Percentiles rank a stretch among this genome's conserved stretches.
phyloP scores from a whole-genome alignment of 2,888 invertebrate genomes.

The Aphelenchoides bicaudatus region DNA sequence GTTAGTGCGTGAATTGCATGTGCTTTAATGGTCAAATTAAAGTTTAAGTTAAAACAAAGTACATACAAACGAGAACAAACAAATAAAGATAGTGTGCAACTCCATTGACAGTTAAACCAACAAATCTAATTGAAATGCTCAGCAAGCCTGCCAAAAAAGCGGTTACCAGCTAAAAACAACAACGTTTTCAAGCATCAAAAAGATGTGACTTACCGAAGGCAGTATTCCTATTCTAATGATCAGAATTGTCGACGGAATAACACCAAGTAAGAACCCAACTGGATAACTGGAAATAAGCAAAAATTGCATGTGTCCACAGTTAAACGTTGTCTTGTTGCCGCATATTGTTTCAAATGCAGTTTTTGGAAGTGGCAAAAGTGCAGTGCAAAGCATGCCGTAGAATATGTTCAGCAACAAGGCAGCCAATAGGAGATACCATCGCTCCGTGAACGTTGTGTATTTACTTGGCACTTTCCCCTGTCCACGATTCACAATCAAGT shows the following conservation, averaged over 20 bases:
- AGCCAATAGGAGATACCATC: slow-evolving; percentile 9
- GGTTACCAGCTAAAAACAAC: neutral
- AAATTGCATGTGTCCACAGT: neutral
- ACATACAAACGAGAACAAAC: slow-evolving; percentile 11
- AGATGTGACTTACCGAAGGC: neutral
- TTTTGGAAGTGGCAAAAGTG: neutral
- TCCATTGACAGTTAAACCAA: neutral
- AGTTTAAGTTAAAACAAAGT: neutral
- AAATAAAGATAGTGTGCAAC: neutral
- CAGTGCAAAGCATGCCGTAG: slow-evolving; percentile 12
- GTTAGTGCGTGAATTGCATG: slow-evolving; percentile 3
- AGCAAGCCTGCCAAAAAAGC: slow-evolving; percentile 3
- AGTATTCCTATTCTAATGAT: neutral
- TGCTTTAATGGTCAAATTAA: neutral
- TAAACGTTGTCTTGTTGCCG: neutral
- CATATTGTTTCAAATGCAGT: neutral
- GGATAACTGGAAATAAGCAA: neutral
- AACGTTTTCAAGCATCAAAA: no score
- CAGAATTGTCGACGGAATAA: neutral
- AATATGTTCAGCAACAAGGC: neutral
- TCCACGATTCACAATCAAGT: neutral
- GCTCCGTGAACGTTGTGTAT: slow-evolving; percentile 5
- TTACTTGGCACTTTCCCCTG: neutral
- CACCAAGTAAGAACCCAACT: neutral
- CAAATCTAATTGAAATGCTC: neutral